phyloP scores from a whole-genome alignment of 2,797 vertebrate genomes.

The Neosalanx taihuensis region DNA sequence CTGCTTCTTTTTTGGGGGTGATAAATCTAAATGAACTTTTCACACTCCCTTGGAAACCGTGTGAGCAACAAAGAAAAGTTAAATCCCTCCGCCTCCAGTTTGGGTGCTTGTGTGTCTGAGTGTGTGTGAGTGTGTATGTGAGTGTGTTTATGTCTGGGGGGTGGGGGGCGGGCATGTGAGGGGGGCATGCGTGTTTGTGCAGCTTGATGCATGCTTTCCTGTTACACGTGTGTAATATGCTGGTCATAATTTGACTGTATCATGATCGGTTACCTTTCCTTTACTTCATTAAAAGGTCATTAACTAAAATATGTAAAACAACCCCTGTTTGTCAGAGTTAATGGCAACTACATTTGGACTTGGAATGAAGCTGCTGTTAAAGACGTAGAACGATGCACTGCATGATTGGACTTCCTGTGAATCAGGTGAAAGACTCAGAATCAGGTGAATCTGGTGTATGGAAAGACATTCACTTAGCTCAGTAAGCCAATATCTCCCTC shows the following conservation, averaged over 20 bases:
- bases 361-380: slow-evolving; percentile 28
- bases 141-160: slow-evolving; percentile 9
- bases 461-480: slow-evolving; percentile 54
- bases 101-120: not conserved
- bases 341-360: slow-evolving; percentile 40
- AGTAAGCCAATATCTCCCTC: slow-evolving; percentile 56
- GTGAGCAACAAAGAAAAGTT: slow-evolving; percentile 75
- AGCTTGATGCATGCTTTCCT: not conserved
- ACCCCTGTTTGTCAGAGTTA: slow-evolving; percentile 31
- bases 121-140: slow-evolving; percentile 11
- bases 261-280: too few species aligned
- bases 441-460: slow-evolving; percentile 73
- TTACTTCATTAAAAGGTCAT: too few species aligned
- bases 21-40: slow-evolving; percentile 91
- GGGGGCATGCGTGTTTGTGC: not conserved
- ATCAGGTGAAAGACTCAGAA: slow-evolving; percentile 52
- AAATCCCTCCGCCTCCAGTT: slow-evolving; percentile 46
- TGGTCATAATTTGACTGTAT: too few species aligned
- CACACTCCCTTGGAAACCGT: slow-evolving; percentile 84
- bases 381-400: slow-evolving; percentile 59
- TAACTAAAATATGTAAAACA: slow-evolving; percentile 15
- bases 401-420: slow-evolving; percentile 68
- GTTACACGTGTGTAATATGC: not conserved
- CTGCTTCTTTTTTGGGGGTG: slow-evolving; percentile 69
- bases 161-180: not conserved